Evolutionary conservation across 2,888 invertebrate genomes (phyloP).

Genomic region (Calameuta idolon): DNA sequence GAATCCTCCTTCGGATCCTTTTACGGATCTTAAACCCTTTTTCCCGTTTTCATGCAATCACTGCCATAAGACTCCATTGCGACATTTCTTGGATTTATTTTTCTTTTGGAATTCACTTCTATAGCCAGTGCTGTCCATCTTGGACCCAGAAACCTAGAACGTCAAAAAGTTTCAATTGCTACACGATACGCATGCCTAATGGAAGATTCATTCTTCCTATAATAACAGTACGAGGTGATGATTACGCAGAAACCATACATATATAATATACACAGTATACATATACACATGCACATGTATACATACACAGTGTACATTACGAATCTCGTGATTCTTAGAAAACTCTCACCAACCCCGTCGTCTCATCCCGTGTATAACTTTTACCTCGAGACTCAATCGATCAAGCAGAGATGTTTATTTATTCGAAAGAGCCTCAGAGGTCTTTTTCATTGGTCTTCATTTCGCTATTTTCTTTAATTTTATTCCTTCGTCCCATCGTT

Average conservation of each 20-base stretch:
- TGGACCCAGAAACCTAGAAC: constrained; percentile 37
- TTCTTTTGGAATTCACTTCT: not conserved
- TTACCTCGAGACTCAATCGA: not conserved
- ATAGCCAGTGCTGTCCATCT: constrained; percentile 40
- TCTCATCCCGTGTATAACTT: not conserved
- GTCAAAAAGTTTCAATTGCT: not conserved
- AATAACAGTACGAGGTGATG: not conserved
- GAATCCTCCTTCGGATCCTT: not conserved
- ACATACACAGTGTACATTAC: too few relatives aligned
- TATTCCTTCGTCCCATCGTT: not conserved
- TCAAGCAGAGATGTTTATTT: not conserved
- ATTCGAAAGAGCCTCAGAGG: not conserved
- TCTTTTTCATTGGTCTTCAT: not conserved
- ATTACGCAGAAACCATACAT: not conserved
- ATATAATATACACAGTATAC: not conserved
- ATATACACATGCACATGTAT: too few relatives aligned
- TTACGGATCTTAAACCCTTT: constrained; percentile 8
- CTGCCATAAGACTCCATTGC: constrained; percentile 32
- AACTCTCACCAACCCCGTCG: not conserved
- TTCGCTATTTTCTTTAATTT: not conserved
- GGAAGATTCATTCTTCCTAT: not conserved
- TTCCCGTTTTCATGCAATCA: constrained; percentile 28
- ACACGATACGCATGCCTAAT: not conserved
- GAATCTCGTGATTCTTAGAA: not conserved
- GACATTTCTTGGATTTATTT: not conserved